These are phyloP conservation scores for Gasterosteus nipponicus DNA, from an alignment of 2,113 vertebrate species.

Conservation along the genomic window DNA sequence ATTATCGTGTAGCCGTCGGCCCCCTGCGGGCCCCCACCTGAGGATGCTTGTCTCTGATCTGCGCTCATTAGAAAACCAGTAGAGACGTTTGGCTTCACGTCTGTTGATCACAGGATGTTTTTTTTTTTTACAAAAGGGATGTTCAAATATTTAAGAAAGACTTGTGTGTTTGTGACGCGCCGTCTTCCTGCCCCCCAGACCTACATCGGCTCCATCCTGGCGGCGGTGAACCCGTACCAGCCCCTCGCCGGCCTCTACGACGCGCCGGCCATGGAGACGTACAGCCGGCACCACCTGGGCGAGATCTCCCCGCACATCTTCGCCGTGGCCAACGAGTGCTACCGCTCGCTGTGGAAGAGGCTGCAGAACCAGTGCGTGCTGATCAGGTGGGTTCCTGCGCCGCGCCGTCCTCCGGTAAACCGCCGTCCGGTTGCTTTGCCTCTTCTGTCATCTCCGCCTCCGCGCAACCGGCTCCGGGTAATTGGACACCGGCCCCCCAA, in stretches of 20 bases:
- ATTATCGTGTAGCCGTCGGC: slow-evolving; percentile 20
- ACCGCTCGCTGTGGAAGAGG: slow-evolving; percentile 95
- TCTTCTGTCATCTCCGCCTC: background rate
- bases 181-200: slow-evolving; percentile 81
- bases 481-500: background rate
- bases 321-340: slow-evolving; percentile 95
- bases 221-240: slow-evolving; percentile 96
- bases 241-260: slow-evolving; percentile 88
- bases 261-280: slow-evolving; percentile 79
- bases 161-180: background rate
- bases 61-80: background rate
- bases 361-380: slow-evolving; percentile 96
- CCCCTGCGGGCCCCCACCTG: background rate
- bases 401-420: accelerated
- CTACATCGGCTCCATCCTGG: slow-evolving; percentile 95
- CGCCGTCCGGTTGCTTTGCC: background rate
- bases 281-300: slow-evolving; percentile 89
- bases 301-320: slow-evolving; percentile 94
- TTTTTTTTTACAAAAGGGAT: background rate
- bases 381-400: slow-evolving; percentile 86
- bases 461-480: no score
- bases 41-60: background rate
- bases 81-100: background rate
- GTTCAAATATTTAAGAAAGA: background rate
- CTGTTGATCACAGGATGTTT: background rate